A percentile compares a stretch with the other conserved stretches of the same genome.
phyloP scores from a whole-genome alignment of 2,797 vertebrate genomes.

The Petrocephalus sullivani region DNA sequence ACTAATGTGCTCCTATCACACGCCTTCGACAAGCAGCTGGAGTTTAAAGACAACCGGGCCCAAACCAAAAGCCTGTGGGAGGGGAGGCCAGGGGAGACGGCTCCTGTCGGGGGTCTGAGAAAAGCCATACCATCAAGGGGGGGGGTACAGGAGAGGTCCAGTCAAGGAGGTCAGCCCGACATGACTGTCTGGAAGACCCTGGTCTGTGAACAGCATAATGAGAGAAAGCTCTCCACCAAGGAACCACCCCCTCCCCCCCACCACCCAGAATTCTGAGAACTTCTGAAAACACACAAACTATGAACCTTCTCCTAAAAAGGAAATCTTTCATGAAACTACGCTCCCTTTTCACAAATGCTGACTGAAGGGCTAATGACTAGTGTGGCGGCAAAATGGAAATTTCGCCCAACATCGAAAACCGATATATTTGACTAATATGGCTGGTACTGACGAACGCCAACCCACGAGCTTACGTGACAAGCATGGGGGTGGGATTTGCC shows the following conservation, averaged over 20 bases:
- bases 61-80: background rate
- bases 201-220: background rate
- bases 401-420: background rate
- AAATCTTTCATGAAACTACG: background rate
- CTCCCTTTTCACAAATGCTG: background rate
- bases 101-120: background rate
- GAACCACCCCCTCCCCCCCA: background rate
- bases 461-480: background rate
- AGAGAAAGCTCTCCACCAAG: background rate
- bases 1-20: background rate
- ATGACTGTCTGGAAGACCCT: background rate
- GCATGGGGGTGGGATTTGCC: background rate
- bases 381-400: background rate
- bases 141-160: background rate
- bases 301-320: background rate
- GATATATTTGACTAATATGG: background rate
- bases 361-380: background rate
- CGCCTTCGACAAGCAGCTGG: background rate
- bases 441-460: background rate
- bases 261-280: background rate
- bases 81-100: background rate
- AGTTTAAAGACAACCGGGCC: background rate
- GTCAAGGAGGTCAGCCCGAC: background rate
- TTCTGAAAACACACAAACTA: background rate
- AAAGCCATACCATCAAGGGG: background rate